phyloP scores from a whole-genome alignment of 1,140 invertebrate genomes.

The Daktulosphaira vitifoliae region DNA sequence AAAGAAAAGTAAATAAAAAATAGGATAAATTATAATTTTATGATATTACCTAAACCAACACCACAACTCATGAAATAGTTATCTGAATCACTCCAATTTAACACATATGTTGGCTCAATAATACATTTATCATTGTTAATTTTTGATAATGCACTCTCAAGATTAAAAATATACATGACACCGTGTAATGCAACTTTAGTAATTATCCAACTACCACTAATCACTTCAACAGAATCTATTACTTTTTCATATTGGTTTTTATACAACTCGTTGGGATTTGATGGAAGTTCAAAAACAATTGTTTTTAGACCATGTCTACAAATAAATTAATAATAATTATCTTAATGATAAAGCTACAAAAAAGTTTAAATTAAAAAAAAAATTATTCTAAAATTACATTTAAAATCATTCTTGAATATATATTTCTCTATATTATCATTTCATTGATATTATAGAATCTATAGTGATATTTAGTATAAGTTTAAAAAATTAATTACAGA shows the following conservation, averaged over 20 bases:
- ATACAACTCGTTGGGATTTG: constrained; percentile 23
- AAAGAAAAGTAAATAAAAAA: constrained; percentile 1
- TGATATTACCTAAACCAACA: constrained; percentile 41
- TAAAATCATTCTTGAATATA: too few relatives aligned
- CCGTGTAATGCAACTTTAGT: constrained; percentile 46
- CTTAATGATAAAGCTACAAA: too few relatives aligned
- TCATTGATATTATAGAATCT: too few relatives aligned
- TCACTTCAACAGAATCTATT: constrained; percentile 42
- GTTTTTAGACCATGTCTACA: neutral
- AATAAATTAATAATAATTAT: too few relatives aligned
- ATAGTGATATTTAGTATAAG: too few relatives aligned
- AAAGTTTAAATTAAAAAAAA: too few relatives aligned
- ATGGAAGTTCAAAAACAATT: neutral
- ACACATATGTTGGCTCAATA: constrained; percentile 39
- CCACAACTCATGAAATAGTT: constrained; percentile 48
- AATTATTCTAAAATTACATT: too few relatives aligned
- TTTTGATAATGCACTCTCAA: constrained; percentile 8
- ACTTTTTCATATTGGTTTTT: constrained; percentile 34
- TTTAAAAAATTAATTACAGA: too few relatives aligned
- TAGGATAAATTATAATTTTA: neutral
- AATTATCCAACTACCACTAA: constrained; percentile 42
- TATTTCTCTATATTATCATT: too few relatives aligned
- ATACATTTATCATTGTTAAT: constrained; percentile 22
- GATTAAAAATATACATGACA: constrained; percentile 43
- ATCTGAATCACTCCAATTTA: constrained; percentile 45